Evolutionary conservation across 2,888 invertebrate genomes (phyloP).

Genomic region (Limenitis camilla): DNA sequence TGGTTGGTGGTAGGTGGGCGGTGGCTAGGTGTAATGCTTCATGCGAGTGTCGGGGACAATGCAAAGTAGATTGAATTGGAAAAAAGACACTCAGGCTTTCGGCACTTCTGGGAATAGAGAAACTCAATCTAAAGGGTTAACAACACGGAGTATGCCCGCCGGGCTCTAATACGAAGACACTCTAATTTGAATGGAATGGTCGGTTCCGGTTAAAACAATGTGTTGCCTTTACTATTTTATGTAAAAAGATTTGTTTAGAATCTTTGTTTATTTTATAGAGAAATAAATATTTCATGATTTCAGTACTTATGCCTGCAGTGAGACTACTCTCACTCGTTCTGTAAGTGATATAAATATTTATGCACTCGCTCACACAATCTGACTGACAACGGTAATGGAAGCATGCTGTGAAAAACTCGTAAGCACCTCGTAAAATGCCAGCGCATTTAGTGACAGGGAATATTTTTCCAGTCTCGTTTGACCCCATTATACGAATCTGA

Average conservation of each 20-base stretch:
- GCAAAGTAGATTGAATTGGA: conserved; percentile 75
- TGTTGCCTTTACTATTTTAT: no score
- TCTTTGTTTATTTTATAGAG: no score
- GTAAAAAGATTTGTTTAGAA: no score
- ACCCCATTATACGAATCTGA: no score
- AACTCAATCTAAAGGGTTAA: conserved; percentile 57
- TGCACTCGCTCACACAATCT: conserved; percentile 17
- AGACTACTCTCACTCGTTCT: conserved; percentile 13
- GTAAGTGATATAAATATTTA: conserved; percentile 25
- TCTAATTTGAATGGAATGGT: conserved; percentile 16
- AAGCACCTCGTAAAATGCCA: background rate
- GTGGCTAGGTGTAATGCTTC: conserved; percentile 69
- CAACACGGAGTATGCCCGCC: conserved; percentile 55
- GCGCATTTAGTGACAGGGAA: conserved; percentile 1
- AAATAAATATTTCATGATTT: background rate
- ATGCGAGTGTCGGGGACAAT: conserved; percentile 70
- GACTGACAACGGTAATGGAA: conserved; percentile 17
- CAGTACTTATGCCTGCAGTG: conserved; percentile 2
- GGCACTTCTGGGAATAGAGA: conserved; percentile 53
- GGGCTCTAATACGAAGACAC: conserved; percentile 22
- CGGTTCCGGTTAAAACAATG: no score
- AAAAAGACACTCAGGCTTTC: conserved; percentile 68
- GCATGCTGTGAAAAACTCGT: conserved; percentile 12
- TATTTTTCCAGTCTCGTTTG: background rate
- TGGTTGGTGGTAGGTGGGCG: conserved; percentile 37